Percentiles rank a stretch among this genome's conserved stretches.
phyloP scores from a whole-genome alignment of 2,113 vertebrate genomes.

The Pitta sordida region DNA sequence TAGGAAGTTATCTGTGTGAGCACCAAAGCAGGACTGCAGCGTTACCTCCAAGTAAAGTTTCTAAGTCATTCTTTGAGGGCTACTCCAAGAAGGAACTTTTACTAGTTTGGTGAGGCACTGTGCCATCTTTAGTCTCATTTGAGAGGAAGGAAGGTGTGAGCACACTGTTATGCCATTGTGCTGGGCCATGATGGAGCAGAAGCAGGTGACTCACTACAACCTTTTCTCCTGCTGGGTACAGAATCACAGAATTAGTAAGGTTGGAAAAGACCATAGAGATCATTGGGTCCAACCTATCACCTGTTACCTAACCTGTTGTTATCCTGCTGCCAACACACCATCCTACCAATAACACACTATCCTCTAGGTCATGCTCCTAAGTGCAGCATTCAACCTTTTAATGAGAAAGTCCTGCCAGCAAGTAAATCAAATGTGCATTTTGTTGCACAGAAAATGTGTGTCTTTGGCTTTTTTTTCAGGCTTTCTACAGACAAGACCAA shows the following conservation, averaged over 20 bases:
- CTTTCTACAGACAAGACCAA: background rate
- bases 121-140: background rate
- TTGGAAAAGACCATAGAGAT: no score
- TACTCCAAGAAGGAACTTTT: background rate
- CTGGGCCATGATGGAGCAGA: background rate
- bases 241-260: no score
- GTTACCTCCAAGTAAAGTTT: background rate
- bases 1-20: background rate
- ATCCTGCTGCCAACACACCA: no score
- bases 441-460: background rate
- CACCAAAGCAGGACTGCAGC: background rate
- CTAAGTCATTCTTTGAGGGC: background rate
- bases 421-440: background rate
- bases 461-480: background rate
- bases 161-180: no score
- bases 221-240: background rate
- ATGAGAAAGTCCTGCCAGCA: background rate
- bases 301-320: no score
- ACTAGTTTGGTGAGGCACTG: background rate
- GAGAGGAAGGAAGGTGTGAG: background rate
- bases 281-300: no score
- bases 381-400: no score
- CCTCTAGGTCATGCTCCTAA: no score
- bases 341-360: no score
- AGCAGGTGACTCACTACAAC: background rate